Evolutionary conservation across 2,888 invertebrate genomes (phyloP).

Genomic region (Cyrtodaria siliqua): DNA sequence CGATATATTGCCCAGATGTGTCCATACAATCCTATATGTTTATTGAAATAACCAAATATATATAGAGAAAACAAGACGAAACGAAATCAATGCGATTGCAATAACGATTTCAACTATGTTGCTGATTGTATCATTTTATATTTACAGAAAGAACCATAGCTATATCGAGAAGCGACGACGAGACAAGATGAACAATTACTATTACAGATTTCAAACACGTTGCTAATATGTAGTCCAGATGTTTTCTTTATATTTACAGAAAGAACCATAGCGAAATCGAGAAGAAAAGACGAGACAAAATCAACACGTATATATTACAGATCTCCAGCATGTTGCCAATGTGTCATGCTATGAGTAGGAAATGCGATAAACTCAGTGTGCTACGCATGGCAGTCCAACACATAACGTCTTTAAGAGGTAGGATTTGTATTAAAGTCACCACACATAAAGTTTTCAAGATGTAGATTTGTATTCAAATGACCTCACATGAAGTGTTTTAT

Average conservation of each 20-base stretch:
- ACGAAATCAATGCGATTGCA: conserved; percentile 99
- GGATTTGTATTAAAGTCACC: too few relatives aligned
- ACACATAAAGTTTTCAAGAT: too few relatives aligned
- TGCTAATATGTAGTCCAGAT: conserved; percentile 97
- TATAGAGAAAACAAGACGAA: conserved; percentile 96
- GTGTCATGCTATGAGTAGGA: conserved; percentile 97
- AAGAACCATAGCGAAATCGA: conserved; percentile 99
- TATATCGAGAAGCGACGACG: conserved; percentile 97
- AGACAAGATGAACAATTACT: conserved; percentile 99
- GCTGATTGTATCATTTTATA: conserved; percentile 89
- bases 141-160: conserved; percentile 96
- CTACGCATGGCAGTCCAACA: conserved; percentile 97
- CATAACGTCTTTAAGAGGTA: conserved; percentile 90
- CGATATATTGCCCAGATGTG: too few relatives aligned
- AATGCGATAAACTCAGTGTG: conserved; percentile 96
- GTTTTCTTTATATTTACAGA: conserved; percentile 87
- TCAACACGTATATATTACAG: conserved; percentile 98
- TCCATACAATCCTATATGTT: conserved; percentile 14
- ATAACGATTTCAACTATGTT: too few relatives aligned
- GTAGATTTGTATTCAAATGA: too few relatives aligned
- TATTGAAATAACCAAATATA: conserved; percentile 97
- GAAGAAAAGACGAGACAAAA: conserved; percentile 96
- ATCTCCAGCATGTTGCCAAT: conserved; percentile 96
- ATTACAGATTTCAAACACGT: conserved; percentile 94
- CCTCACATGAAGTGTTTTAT: too few relatives aligned